These are phyloP conservation scores for Cepaea nemoralis DNA, from an alignment of 1,140 invertebrate genomes.

Conservation along the genomic window DNA sequence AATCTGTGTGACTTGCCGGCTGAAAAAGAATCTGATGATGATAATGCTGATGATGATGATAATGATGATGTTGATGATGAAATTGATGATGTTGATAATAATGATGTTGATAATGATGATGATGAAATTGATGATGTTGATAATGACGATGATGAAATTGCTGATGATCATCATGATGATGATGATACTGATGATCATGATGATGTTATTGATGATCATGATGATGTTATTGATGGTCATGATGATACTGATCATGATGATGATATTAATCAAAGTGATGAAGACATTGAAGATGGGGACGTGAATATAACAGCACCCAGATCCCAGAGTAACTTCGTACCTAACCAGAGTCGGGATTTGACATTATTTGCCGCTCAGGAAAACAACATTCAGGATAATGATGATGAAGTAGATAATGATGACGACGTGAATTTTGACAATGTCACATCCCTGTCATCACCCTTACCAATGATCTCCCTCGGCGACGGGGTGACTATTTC, in stretches of 20 bases:
- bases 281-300: background rate
- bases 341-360: background rate
- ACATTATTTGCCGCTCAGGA: conserved; percentile 26
- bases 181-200: no score
- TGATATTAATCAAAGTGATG: background rate
- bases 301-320: background rate
- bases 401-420: conserved; percentile 31
- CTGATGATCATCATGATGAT: background rate
- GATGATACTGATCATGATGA: background rate
- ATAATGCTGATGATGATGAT: no score
- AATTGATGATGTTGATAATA: no score
- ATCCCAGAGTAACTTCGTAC: background rate
- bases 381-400: conserved; percentile 19
- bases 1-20: background rate
- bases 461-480: conserved; percentile 36
- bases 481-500: conserved; percentile 42
- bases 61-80: conserved; percentile 8
- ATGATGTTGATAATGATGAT: background rate
- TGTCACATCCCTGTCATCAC: conserved; percentile 41
- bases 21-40: no score
- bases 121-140: background rate
- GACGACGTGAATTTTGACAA: conserved; percentile 18
- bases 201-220: background rate
- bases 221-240: background rate
- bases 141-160: background rate